Conservation (phyloP, 2,797 vertebrate genomes). For the Eleutherodactylus coqui region DNA sequence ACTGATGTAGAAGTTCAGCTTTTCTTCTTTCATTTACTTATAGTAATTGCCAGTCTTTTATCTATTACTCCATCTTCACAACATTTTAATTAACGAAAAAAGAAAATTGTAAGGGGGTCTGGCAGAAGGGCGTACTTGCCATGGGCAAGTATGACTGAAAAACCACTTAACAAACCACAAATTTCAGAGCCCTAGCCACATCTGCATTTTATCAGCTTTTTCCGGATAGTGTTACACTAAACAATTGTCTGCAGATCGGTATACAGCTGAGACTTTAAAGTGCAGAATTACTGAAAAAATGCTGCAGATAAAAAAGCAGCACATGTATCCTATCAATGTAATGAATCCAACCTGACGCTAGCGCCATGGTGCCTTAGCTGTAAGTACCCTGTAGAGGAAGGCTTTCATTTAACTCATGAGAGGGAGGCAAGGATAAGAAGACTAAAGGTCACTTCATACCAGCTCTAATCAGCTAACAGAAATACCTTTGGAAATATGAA, state of each 20-base stretch:
- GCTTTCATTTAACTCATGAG: constrained; percentile 82
- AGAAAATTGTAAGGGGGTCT: constrained; percentile 67
- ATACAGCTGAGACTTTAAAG: constrained; percentile 91
- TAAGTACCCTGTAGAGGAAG: constrained; percentile 77
- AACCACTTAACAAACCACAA: constrained; percentile 87
- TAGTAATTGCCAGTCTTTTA: constrained; percentile 70
- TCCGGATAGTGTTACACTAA: constrained; percentile 96
- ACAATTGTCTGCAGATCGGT: constrained; percentile 97
- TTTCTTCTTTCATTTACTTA: constrained; percentile 71
- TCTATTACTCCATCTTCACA: constrained; percentile 73
- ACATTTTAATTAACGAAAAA: constrained; percentile 73
- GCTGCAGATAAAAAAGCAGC: constrained; percentile 84
- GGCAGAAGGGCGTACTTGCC: constrained; percentile 76
- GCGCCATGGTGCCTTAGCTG: constrained; percentile 76
- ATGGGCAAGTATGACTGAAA: constrained; percentile 72
- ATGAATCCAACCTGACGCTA: constrained; percentile 84
- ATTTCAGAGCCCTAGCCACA: constrained; percentile 94
- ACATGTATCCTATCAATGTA: constrained; percentile 86
- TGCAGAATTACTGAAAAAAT: constrained; percentile 93
- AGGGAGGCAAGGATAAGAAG: constrained; percentile 75
- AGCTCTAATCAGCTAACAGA: constrained; percentile 76
- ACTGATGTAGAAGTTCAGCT: constrained; percentile 1
- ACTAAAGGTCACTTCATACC: constrained; percentile 79
- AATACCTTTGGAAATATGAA: constrained; percentile 70
- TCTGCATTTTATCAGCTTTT: constrained; percentile 97